Conservation (phyloP, 2,113 vertebrate genomes). For the Nibea albiflora region DNA sequence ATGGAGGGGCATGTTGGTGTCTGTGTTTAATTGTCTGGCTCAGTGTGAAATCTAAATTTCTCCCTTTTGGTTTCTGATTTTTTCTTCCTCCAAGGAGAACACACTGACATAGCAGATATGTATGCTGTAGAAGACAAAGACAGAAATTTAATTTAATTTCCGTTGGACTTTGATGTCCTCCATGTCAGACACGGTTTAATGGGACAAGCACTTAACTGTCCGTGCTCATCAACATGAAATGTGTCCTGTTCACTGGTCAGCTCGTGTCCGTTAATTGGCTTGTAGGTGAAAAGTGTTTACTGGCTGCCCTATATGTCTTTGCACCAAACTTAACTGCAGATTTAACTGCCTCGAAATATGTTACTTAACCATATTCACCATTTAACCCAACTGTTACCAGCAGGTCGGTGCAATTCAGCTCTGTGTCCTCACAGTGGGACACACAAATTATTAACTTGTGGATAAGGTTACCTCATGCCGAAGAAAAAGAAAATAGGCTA, state of each 20-base stretch:
- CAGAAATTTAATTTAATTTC: not conserved
- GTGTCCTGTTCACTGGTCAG: not conserved
- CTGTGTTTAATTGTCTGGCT: not conserved
- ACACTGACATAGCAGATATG: not conserved
- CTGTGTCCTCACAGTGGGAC: conserved; percentile 8
- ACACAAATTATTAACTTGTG: conserved; percentile 38
- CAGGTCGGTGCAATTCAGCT: conserved; percentile 31
- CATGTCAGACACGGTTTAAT: not conserved
- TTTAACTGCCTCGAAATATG: not conserved
- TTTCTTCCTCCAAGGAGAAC: not conserved
- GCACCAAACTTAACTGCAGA: not conserved
- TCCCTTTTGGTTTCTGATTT: too few relatives aligned
- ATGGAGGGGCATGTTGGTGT: not conserved
- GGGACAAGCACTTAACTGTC: not conserved
- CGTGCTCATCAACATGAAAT: not conserved
- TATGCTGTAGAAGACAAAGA: not conserved
- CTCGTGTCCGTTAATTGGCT: not conserved
- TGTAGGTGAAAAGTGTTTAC: not conserved
- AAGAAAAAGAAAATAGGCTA: conserved; percentile 36
- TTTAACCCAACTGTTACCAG: conserved; percentile 14
- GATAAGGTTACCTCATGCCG: conserved; percentile 24
- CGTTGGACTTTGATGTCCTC: not conserved
- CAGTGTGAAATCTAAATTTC: not conserved
- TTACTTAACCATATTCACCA: not conserved
- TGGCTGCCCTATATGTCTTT: not conserved